A percentile compares a stretch with the other conserved stretches of the same genome.
phyloP scores from a whole-genome alignment of 2,888 invertebrate genomes.

The Neoaliturus tenellus region DNA sequence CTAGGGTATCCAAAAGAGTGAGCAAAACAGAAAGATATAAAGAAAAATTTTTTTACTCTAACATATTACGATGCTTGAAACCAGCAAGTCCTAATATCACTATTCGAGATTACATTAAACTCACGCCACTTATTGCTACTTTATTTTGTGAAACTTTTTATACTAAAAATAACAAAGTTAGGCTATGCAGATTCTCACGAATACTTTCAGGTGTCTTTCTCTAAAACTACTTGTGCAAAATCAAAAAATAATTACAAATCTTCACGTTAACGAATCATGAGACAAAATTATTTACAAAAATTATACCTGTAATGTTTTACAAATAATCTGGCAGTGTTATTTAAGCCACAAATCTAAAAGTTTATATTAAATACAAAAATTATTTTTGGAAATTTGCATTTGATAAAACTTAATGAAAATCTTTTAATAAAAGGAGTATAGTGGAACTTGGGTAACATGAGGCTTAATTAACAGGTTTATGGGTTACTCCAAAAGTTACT shows the following conservation, averaged over 20 bases:
- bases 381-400: no score
- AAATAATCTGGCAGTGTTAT: neutral
- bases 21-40: neutral
- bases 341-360: neutral
- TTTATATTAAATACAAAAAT: neutral
- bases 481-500: no score
- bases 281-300: neutral
- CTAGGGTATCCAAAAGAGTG: neutral
- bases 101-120: neutral
- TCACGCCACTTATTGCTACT: neutral
- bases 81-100: neutral
- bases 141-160: neutral
- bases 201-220: neutral
- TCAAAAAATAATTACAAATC: neutral
- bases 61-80: neutral
- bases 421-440: no score
- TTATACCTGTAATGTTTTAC: neutral
- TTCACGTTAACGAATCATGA: neutral
- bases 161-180: no score
- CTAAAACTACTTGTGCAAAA: constrained; percentile 5
- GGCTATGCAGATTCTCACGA: neutral
- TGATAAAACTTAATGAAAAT: no score
- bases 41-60: neutral
- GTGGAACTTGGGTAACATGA: no score
- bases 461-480: no score